phyloP scores from a whole-genome alignment of 2,797 vertebrate species.

The Neomorphus geoffroyi region DNA sequence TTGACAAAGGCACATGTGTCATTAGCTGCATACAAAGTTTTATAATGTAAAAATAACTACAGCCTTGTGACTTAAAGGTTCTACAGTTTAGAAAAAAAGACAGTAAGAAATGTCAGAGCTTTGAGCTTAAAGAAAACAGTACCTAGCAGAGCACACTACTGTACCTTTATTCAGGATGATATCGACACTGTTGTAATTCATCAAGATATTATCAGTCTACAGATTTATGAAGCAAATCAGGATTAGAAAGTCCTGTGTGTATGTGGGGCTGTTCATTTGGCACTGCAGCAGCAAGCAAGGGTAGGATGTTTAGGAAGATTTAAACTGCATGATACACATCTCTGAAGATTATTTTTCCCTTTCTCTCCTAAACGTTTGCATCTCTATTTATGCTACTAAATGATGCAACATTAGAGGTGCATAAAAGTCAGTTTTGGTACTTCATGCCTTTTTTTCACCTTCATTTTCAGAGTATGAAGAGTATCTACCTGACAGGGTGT shows the following conservation, averaged over 20 bases:
- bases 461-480: not conserved
- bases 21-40: not conserved
- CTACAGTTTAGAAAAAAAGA: not conserved
- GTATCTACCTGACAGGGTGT: not conserved
- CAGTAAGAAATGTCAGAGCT: not conserved
- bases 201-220: not conserved
- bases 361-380: not conserved
- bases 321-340: fast-evolving
- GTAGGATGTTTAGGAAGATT: not conserved
- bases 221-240: not conserved
- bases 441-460: not conserved
- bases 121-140: not conserved
- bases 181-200: not conserved
- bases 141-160: not conserved
- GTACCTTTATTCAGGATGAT: not conserved
- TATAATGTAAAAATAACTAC: not conserved
- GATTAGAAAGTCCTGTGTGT: not conserved
- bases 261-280: not conserved
- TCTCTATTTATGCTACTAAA: not conserved
- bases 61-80: not conserved
- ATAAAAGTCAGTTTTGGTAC: not conserved
- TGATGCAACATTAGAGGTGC: not conserved
- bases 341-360: not conserved
- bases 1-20: not conserved
- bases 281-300: not conserved